A percentile compares a stretch with the other conserved stretches of the same genome.
Evolutionary conservation across 2,888 invertebrate species (phyloP).

Genomic region (Mechanitis messenoides): DNA sequence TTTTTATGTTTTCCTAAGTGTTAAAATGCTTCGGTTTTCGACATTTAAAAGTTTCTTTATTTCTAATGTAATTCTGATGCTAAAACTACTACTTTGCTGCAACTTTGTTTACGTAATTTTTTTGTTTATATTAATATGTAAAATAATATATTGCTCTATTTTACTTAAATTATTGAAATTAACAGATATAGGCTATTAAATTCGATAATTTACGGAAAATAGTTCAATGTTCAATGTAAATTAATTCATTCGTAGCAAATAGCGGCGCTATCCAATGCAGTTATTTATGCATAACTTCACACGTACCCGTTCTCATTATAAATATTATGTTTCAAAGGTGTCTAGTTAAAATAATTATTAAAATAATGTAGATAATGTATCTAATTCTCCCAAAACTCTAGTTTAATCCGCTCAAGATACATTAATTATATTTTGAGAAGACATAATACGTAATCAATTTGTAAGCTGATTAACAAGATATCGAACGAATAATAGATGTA

Average conservation of each 20-base stretch:
- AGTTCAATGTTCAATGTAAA: background rate
- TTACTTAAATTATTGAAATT: no score
- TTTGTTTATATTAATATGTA: background rate
- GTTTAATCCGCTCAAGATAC: no score
- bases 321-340: no score
- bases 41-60: background rate
- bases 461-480: slow-evolving; percentile 34
- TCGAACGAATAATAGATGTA: slow-evolving; percentile 36
- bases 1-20: slow-evolving; percentile 3
- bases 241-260: background rate
- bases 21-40: slow-evolving; percentile 1
- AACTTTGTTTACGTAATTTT: no score
- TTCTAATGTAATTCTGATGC: background rate
- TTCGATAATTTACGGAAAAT: no score
- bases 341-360: no score
- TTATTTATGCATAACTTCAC: slow-evolving; percentile 24
- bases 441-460: slow-evolving; percentile 36
- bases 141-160: background rate
- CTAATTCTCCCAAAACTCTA: no score
- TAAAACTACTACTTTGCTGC: no score
- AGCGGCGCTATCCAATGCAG: background rate
- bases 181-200: background rate
- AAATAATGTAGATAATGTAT: no score
- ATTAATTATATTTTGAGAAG: slow-evolving; percentile 3
- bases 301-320: slow-evolving; percentile 2